Conservation (phyloP, 2,888 invertebrate species). For the Himalopsyche japonica region DNA sequence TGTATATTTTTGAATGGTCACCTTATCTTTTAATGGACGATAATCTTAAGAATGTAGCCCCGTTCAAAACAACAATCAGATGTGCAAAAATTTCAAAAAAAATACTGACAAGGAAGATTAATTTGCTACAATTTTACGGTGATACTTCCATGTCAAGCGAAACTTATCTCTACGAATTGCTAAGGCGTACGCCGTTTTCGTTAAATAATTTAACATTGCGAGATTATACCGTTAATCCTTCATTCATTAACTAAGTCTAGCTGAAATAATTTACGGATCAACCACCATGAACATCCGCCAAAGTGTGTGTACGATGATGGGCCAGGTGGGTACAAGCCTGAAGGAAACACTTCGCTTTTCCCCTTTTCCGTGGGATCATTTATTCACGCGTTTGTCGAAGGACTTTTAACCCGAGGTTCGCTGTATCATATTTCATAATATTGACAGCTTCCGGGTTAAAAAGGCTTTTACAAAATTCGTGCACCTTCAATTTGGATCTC, state of each 20-base stretch:
- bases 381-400: neutral
- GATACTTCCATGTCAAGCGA: too few species aligned
- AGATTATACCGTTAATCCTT: neutral
- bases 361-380: neutral
- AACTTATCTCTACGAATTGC: too few species aligned
- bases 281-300: neutral
- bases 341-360: constrained; percentile 1
- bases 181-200: neutral
- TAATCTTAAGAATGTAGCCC: too few species aligned
- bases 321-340: neutral
- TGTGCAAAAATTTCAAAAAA: too few species aligned
- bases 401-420: neutral
- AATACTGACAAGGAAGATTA: too few species aligned
- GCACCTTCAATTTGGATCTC: neutral
- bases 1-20: too few species aligned
- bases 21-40: too few species aligned
- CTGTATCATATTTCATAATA: neutral
- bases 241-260: neutral
- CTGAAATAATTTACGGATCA: neutral
- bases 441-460: neutral
- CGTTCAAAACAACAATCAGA: too few species aligned
- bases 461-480: neutral
- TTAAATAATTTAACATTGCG: neutral
- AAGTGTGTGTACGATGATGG: neutral
- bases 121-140: too few species aligned